Conservation (phyloP, 2,797 vertebrate genomes). For the Ataeniobius toweri region DNA sequence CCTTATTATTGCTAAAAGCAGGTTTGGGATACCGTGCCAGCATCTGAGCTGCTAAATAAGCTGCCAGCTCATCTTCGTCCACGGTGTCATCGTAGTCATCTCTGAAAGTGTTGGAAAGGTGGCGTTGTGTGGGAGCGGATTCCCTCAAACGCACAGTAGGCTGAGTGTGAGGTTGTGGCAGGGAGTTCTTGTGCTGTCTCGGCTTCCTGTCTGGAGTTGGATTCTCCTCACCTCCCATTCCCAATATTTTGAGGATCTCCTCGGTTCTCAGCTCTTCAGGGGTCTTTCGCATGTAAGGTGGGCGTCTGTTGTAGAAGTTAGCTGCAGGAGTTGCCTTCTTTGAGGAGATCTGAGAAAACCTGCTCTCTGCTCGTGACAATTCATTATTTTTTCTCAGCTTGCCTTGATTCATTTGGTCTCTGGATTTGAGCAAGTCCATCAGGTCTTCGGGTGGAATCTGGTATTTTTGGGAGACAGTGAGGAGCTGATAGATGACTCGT, state of each 20-base stretch:
- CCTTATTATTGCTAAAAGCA: slow-evolving; percentile 31
- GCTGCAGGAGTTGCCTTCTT: slow-evolving; percentile 75
- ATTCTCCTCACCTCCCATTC: slow-evolving; percentile 76
- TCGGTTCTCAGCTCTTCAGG: slow-evolving; percentile 85
- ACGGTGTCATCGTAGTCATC: slow-evolving; percentile 80
- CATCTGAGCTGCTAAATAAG: slow-evolving; percentile 86
- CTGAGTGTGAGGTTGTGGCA: slow-evolving; percentile 71
- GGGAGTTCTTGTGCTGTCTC: slow-evolving; percentile 76
- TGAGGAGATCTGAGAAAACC: slow-evolving; percentile 65
- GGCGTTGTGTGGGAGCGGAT: slow-evolving; percentile 67
- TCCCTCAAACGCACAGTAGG: slow-evolving; percentile 69
- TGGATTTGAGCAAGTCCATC: slow-evolving; percentile 85
- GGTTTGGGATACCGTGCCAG: slow-evolving; percentile 84
- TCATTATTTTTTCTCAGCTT: slow-evolving; percentile 73
- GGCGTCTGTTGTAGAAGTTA: slow-evolving; percentile 73
- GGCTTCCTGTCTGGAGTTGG: slow-evolving; percentile 73
- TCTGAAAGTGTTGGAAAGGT: slow-evolving; percentile 76
- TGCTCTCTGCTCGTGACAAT: slow-evolving; percentile 69
- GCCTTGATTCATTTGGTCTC: slow-evolving; percentile 70
- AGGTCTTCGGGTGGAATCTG: slow-evolving; percentile 93
- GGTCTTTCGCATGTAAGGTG: slow-evolving; percentile 62
- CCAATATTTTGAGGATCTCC: slow-evolving; percentile 88
- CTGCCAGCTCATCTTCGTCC: slow-evolving; percentile 86
- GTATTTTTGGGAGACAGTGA: slow-evolving; percentile 91
- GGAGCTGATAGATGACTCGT: slow-evolving; percentile 86